A percentile compares a stretch with the other conserved stretches of the same genome.
phyloP scores from a whole-genome alignment of 2,113 vertebrate genomes.

The Picathartes gymnocephalus region DNA sequence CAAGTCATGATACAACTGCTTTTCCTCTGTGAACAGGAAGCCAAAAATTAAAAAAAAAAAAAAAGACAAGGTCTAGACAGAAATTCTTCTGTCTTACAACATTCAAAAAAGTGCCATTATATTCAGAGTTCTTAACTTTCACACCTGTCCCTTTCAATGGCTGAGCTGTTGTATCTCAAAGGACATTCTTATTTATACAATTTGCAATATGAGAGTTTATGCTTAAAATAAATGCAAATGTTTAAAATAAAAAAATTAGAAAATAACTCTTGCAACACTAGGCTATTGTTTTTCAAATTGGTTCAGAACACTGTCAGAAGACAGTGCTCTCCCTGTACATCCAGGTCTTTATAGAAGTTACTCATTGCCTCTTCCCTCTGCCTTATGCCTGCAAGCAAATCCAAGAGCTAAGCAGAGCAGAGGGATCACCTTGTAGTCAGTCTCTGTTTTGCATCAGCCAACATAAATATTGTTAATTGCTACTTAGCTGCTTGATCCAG shows the following conservation, averaged over 20 bases:
- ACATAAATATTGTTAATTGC: neutral
- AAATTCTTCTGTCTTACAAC: neutral
- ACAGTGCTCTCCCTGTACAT: accelerated
- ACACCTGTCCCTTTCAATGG: neutral
- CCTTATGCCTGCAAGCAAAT: neutral
- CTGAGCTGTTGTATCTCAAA: neutral
- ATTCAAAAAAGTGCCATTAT: neutral
- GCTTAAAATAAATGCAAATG: neutral
- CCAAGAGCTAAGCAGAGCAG: neutral
- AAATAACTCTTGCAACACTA: neutral
- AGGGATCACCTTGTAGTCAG: neutral
- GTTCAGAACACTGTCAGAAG: neutral
- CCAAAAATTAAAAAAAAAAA: neutral
- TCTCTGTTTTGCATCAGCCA: neutral
- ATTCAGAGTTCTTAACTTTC: neutral
- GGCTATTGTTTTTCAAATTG: neutral
- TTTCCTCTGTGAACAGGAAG: neutral
- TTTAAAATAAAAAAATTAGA: neutral
- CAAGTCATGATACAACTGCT: neutral
- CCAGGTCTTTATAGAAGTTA: neutral
- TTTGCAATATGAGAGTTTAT: neutral
- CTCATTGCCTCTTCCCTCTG: neutral
- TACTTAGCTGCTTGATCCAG: neutral
- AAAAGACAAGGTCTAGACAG: neutral
- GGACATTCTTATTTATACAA: neutral